Evolutionary conservation across 2,113 vertebrate genomes (phyloP).

Genomic region (Pelusios castaneus): DNA sequence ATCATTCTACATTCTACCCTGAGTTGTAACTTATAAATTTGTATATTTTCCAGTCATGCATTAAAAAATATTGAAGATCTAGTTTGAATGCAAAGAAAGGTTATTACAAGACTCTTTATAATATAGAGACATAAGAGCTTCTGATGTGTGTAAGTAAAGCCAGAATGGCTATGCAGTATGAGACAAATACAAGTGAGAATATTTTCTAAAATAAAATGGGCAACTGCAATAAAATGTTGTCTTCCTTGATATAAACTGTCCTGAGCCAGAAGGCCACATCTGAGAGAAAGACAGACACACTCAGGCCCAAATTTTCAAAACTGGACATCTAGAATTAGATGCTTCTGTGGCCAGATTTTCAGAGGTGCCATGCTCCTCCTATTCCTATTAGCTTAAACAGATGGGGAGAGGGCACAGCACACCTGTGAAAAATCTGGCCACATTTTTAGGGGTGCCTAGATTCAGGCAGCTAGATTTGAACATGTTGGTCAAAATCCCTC

Average conservation of each 20-base stretch:
- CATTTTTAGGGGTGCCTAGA: background rate
- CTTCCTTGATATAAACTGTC: too few relatives aligned
- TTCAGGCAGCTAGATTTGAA: constrained; percentile 7
- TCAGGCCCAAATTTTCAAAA: background rate
- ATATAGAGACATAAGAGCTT: background rate
- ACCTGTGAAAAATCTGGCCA: constrained; percentile 4
- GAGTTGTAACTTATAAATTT: background rate
- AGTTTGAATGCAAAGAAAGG: constrained; percentile 26
- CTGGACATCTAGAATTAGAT: background rate
- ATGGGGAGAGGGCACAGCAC: accelerated
- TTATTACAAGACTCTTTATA: background rate
- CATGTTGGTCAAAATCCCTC: background rate
- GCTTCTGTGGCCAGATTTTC: background rate
- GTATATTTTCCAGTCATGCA: background rate
- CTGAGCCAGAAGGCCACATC: too few relatives aligned
- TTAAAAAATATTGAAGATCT: constrained; percentile 5
- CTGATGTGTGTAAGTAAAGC: background rate
- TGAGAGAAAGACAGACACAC: background rate
- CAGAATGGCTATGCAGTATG: background rate
- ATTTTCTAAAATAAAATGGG: constrained; percentile 2
- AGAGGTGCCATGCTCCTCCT: constrained; percentile 17
- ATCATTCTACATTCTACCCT: accelerated
- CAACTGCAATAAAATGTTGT: background rate
- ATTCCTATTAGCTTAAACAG: background rate
- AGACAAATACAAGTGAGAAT: background rate